Evolutionary conservation across 35 echinoderm and acorn worm genomes (phyloP).

Genomic region (Lytechinus variegatus): DNA sequence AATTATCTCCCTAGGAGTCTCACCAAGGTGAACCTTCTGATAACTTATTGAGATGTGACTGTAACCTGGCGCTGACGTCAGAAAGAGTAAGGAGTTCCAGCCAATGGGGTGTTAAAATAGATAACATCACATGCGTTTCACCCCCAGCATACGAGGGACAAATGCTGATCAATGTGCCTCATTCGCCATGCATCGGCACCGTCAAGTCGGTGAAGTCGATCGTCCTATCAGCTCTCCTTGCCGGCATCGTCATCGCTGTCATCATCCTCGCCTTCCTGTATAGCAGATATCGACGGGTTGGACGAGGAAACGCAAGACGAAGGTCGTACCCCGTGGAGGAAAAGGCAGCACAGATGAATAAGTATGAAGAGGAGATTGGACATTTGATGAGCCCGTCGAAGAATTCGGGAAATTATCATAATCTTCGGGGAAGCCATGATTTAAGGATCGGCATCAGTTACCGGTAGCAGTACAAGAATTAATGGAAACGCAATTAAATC

Average conservation of each 20-base stretch:
- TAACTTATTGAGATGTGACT: slow-evolving; percentile 34
- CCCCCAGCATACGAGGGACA: not conserved
- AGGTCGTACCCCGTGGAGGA: slow-evolving; percentile 38
- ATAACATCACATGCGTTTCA: not conserved
- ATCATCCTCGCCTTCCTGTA: slow-evolving; percentile 28
- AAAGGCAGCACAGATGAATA: not conserved
- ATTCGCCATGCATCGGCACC: not conserved
- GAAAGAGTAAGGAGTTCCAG: not conserved
- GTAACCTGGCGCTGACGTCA: not conserved
- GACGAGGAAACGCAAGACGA: not conserved
- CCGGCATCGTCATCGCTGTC: slow-evolving; percentile 14
- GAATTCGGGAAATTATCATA: not conserved
- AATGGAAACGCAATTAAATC: slow-evolving; percentile 39
- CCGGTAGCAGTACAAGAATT: slow-evolving; percentile 23
- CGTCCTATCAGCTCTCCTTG: not conserved
- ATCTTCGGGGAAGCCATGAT: slow-evolving; percentile 15
- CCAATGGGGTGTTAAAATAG: slow-evolving; percentile 18
- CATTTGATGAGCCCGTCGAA: slow-evolving; percentile 2
- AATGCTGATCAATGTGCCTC: not conserved
- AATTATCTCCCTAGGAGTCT: not conserved
- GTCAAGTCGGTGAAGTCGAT: slow-evolving; percentile 22
- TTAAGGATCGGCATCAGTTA: not conserved
- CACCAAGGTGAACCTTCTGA: not conserved
- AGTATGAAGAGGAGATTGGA: slow-evolving; percentile 8
- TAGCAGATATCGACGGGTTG: slow-evolving; percentile 17